These are phyloP conservation scores for Cephalopachus bancanus DNA, from an alignment of 2,797 vertebrate species.

Conservation along the genomic window DNA sequence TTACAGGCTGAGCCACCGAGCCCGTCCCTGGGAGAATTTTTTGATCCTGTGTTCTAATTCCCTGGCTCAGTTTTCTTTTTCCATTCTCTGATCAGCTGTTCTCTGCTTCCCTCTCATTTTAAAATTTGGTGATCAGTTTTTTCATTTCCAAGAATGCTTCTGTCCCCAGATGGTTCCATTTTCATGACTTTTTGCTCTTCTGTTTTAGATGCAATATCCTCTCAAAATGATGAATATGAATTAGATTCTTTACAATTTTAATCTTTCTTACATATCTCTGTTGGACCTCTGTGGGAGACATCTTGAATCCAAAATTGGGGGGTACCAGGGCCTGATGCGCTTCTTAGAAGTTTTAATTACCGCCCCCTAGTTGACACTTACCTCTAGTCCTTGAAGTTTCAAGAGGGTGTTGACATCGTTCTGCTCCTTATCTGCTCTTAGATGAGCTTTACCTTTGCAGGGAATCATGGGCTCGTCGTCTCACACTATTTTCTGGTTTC, in stretches of 20 bases:
- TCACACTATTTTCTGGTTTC: neutral
- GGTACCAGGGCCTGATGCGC: neutral
- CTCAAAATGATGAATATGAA: neutral
- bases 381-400: neutral
- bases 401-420: neutral
- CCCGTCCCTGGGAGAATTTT: neutral
- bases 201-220: neutral
- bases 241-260: neutral
- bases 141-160: constrained; percentile 5
- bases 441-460: neutral
- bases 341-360: neutral
- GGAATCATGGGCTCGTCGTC: neutral
- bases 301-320: neutral
- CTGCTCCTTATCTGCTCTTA: neutral
- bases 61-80: neutral
- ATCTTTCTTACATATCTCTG: neutral
- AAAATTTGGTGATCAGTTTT: neutral
- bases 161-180: neutral
- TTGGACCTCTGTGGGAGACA: neutral
- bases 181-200: neutral
- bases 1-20: too few species aligned
- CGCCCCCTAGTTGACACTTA: neutral
- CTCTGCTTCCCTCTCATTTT: neutral
- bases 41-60: constrained; percentile 19
- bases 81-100: neutral